Conservation (phyloP, 2,888 invertebrate species). For the Coenonympha glycerion region DNA sequence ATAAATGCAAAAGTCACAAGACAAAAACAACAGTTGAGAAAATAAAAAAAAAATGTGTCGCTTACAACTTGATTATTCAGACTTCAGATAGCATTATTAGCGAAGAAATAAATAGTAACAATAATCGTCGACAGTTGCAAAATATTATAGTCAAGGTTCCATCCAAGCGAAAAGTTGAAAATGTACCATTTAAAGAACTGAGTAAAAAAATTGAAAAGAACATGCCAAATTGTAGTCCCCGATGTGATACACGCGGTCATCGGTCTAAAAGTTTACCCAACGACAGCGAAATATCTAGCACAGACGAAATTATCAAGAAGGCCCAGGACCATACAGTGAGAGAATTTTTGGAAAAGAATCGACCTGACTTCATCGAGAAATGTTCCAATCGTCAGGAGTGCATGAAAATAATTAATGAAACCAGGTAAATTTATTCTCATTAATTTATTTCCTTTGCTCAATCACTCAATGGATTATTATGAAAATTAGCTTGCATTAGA, state of each 20-base stretch:
- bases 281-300: conserved; percentile 54
- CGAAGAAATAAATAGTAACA: conserved; percentile 43
- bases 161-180: conserved; percentile 39
- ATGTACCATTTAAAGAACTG: conserved; percentile 50
- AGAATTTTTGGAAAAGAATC: conserved; percentile 81
- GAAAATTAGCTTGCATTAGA: no score
- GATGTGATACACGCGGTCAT: conserved; percentile 29
- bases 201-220: conserved; percentile 45
- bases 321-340: conserved; percentile 68
- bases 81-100: conserved; percentile 62
- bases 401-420: conserved; percentile 53
- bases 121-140: conserved; percentile 41
- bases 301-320: conserved; percentile 46
- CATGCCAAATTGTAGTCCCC: conserved; percentile 34
- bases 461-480: no score
- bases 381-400: conserved; percentile 53
- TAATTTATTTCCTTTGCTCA: no score
- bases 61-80: conserved; percentile 67
- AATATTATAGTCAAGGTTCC: conserved; percentile 66
- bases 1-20: conserved; percentile 51
- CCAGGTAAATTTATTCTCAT: conserved; percentile 45
- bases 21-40: conserved; percentile 45
- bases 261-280: conserved; percentile 53
- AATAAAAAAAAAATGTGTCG: conserved; percentile 54
- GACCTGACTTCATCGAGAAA: conserved; percentile 80